phyloP scores from a whole-genome alignment of 2,888 invertebrate species.

The Eupsilia transversa region DNA sequence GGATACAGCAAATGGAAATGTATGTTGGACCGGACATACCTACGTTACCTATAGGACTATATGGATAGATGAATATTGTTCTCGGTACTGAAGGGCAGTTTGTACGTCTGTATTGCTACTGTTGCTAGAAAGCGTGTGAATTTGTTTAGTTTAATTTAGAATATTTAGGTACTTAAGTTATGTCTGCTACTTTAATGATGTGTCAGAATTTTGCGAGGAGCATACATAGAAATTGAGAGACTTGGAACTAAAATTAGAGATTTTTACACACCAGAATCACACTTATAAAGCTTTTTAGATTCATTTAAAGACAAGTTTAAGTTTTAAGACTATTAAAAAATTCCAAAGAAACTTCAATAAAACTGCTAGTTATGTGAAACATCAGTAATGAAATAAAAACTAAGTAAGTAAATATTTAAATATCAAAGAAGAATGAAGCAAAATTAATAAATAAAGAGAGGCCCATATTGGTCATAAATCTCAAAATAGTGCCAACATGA shows the following conservation, averaged over 20 bases:
- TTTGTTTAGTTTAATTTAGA: background rate
- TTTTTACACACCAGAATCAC: background rate
- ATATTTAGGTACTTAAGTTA: background rate
- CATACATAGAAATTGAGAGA: background rate
- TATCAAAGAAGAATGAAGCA: background rate
- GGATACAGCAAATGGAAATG: slow-evolving; percentile 47
- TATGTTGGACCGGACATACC: slow-evolving; percentile 29
- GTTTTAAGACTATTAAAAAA: too few relatives aligned
- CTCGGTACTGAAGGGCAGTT: background rate
- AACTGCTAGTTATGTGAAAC: too few relatives aligned
- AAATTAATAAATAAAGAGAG: background rate
- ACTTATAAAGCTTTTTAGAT: background rate
- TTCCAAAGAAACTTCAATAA: too few relatives aligned
- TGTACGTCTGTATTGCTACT: slow-evolving; percentile 2
- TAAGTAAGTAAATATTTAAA: too few relatives aligned
- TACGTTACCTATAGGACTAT: slow-evolving; percentile 19
- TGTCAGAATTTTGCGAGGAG: background rate
- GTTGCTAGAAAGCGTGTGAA: background rate
- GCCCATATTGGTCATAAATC: slow-evolving; percentile 18
- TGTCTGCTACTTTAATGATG: background rate
- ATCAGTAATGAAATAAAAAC: too few relatives aligned
- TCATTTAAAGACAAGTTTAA: background rate
- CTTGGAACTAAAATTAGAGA: background rate
- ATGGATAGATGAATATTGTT: slow-evolving; percentile 39
- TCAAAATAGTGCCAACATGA: slow-evolving; percentile 8